phyloP scores from a whole-genome alignment of 2,888 invertebrate species.

The Polietes domitor region DNA sequence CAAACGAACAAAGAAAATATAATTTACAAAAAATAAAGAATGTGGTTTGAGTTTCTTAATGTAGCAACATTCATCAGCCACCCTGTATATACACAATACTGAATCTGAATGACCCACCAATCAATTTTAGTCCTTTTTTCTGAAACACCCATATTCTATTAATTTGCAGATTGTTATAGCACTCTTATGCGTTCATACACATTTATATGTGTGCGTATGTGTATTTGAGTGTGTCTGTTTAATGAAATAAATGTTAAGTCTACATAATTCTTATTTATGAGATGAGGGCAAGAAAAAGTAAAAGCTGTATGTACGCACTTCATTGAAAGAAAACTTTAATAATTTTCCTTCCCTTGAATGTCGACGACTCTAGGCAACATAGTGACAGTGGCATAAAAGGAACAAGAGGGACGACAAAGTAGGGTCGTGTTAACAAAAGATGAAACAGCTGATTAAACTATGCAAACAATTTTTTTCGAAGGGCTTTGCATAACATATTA shows the following conservation, averaged over 20 bases:
- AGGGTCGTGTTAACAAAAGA: constrained; percentile 34
- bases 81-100: too few relatives aligned
- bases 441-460: neutral
- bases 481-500: too few relatives aligned
- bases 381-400: neutral
- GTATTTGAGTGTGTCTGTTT: neutral
- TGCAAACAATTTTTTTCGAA: too few relatives aligned
- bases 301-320: neutral
- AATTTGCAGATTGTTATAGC: neutral
- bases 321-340: constrained; percentile 53
- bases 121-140: too few relatives aligned
- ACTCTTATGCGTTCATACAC: neutral
- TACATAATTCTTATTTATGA: constrained; percentile 60
- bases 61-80: too few relatives aligned
- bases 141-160: constrained; percentile 48
- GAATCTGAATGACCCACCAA: too few relatives aligned
- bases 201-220: neutral
- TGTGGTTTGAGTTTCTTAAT: too few relatives aligned
- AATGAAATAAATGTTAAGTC: constrained; percentile 44
- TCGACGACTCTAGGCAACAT: constrained; percentile 35
- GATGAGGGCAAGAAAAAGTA: neutral
- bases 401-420: constrained; percentile 6
- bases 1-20: too few relatives aligned
- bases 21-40: too few relatives aligned
- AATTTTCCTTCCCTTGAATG: constrained; percentile 54